These are phyloP conservation scores for Notarius quadriscutis DNA, from an alignment of 2,113 vertebrate species.

Conservation along the genomic window DNA sequence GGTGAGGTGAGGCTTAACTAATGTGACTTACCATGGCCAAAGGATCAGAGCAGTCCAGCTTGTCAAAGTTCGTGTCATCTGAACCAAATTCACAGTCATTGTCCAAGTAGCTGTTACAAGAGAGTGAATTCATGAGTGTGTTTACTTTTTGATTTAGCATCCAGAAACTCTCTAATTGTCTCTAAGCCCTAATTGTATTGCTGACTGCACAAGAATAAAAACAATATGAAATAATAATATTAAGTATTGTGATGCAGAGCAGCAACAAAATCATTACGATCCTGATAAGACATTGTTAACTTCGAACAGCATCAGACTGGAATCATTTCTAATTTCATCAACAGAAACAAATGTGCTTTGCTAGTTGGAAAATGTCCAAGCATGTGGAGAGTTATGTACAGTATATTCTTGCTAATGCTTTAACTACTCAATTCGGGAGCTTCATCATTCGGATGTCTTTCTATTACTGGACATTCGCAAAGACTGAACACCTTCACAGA, in stretches of 20 bases:
- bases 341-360: background rate
- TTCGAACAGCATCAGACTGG: no score
- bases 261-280: background rate
- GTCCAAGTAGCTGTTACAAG: background rate
- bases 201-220: background rate
- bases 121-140: background rate
- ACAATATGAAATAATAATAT: no score
- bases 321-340: background rate
- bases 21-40: conserved; percentile 47
- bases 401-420: no score
- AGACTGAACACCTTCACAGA: no score
- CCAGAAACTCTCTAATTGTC: no score
- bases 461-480: no score
- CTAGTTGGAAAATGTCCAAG: no score
- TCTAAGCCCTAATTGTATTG: no score
- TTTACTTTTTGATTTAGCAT: background rate
- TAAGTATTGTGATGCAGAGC: background rate
- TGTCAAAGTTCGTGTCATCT: background rate
- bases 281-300: no score
- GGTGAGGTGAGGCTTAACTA: background rate
- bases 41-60: conserved; percentile 3
- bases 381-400: no score
- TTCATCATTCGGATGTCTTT: no score
- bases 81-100: background rate
- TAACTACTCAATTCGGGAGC: no score